A percentile compares a stretch with the other conserved stretches of the same genome.
These are phyloP conservation scores for Crocuta crocuta DNA, from an alignment of 2,113 vertebrate genomes.

Conservation along the genomic window DNA sequence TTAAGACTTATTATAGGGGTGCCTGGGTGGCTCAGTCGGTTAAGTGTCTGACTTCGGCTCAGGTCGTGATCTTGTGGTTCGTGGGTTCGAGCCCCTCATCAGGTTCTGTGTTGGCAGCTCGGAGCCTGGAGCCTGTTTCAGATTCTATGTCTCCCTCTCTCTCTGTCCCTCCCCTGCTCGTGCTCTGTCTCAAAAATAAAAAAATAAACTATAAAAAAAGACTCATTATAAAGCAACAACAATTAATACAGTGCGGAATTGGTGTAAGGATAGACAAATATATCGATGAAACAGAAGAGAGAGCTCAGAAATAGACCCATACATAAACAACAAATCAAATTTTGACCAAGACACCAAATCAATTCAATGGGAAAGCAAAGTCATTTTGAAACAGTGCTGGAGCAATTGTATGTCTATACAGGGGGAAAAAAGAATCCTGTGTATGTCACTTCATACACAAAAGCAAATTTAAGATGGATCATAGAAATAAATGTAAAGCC, in stretches of 20 bases:
- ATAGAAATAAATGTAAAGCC: not conserved
- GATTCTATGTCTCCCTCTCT: too few species aligned
- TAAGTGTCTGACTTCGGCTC: too few species aligned
- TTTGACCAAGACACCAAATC: not conserved
- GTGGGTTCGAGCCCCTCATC: too few species aligned
- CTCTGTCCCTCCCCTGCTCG: too few species aligned
- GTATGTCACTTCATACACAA: not conserved
- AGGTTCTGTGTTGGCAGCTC: too few species aligned
- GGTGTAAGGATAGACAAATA: not conserved
- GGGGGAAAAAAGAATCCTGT: not conserved
- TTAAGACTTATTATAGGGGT: not conserved
- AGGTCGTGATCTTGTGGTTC: too few species aligned
- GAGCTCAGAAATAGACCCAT: not conserved
- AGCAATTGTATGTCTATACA: not conserved
- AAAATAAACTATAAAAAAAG: too few species aligned
- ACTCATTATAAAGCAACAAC: not conserved
- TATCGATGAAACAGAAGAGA: not conserved
- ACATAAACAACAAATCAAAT: not conserved
- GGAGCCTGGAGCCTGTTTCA: too few species aligned
- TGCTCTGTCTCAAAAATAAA: too few species aligned
- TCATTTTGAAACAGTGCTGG: not conserved
- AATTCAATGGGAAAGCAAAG: not conserved
- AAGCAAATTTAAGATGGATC: not conserved
- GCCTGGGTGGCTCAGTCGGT: too few species aligned
- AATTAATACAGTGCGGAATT: not conserved